Base-by-base conservation (phyloP, 2,797 vertebrate species). In the Parambassis ranga region DNA sequence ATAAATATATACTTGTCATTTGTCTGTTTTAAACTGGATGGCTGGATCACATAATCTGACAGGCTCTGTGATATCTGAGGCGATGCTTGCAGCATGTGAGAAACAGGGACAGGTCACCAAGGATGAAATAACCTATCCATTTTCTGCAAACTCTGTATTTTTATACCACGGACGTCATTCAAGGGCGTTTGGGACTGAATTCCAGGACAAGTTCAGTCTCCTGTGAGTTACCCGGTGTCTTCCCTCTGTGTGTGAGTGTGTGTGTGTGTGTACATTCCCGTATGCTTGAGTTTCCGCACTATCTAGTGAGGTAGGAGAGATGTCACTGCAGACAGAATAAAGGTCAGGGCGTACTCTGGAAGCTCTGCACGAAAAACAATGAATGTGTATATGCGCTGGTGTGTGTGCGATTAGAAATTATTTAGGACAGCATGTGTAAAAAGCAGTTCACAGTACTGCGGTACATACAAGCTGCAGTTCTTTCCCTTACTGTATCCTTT, bases 91-190 rank as follows among this genome's bases (percentile, higher is more conserved):
- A 52, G 64, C 48, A 44, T 77, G 63, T 38, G 57, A 75, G 72
- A 85, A 90, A 86, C 56, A 27, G 65, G 83, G 79, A 78, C 80
- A 85, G 65, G 74, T 87, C 83, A 75, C 81, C 65, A 75, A 84
- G 80, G 84, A 89, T 82, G 71, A 71, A 77, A 65, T 68, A 84
- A 81, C 79, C 71, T 56, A 61, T 76, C 66, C 28, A 10, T 77
- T 85, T 89, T 86, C 77, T 84, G 85, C 74, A 77, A 82, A 88
- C 71, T 83, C 77, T 85, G 75, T 89, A 83, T 89, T 89, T 89
- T 89, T 88, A 88, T 81, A 84, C 73, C 42, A 23, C n/a, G 4
- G 55, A 84, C 77, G 81, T 91, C 86, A 89, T 76, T 70, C 73
- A 65, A 77, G 84, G 78, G 63, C 79, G 20, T 86, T 77, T 53